A percentile compares a stretch with the other conserved stretches of the same genome.
Evolutionary conservation across 2,888 invertebrate genomes (phyloP).

Genomic region (Hypena proboscidalis): DNA sequence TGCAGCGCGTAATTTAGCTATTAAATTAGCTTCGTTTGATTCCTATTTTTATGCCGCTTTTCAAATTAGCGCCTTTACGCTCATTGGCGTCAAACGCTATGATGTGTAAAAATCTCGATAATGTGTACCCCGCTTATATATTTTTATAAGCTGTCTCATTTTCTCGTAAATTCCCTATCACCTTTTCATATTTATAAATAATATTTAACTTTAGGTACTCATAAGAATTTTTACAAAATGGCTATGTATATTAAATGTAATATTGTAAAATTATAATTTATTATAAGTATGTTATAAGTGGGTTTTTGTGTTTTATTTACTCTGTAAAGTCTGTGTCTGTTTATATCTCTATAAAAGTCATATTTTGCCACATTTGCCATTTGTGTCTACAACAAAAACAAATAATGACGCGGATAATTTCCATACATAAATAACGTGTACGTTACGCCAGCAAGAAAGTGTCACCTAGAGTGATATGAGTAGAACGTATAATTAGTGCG

Average conservation of each 20-base stretch:
- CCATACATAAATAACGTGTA: too few species aligned
- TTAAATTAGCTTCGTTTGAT: too few species aligned
- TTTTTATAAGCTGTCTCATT: constrained; percentile 65
- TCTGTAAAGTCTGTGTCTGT: too few species aligned
- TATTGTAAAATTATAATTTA: constrained; percentile 74
- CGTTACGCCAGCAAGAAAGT: too few species aligned
- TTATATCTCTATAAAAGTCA: too few species aligned
- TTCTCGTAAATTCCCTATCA: constrained; percentile 46
- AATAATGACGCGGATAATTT: too few species aligned
- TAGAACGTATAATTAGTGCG: too few species aligned
- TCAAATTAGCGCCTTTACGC: constrained; percentile 7
- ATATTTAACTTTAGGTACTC: constrained; percentile 43
- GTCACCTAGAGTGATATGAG: too few species aligned
- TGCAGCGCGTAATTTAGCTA: constrained; percentile 10
- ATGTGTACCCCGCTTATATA: constrained; percentile 61
- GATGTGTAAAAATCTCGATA: constrained; percentile 14
- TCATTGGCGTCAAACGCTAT: constrained; percentile 41
- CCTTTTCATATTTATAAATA: constrained; percentile 54
- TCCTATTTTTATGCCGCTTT: constrained; percentile 14
- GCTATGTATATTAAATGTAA: constrained; percentile 76
- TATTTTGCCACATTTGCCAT: too few species aligned
- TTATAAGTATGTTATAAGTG: constrained; percentile 77
- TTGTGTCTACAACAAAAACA: too few species aligned
- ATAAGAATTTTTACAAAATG: constrained; percentile 74
- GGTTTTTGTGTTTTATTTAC: constrained; percentile 60